Evolutionary conservation across 1,140 invertebrate species (phyloP).

Genomic region (Bombus waltoni): DNA sequence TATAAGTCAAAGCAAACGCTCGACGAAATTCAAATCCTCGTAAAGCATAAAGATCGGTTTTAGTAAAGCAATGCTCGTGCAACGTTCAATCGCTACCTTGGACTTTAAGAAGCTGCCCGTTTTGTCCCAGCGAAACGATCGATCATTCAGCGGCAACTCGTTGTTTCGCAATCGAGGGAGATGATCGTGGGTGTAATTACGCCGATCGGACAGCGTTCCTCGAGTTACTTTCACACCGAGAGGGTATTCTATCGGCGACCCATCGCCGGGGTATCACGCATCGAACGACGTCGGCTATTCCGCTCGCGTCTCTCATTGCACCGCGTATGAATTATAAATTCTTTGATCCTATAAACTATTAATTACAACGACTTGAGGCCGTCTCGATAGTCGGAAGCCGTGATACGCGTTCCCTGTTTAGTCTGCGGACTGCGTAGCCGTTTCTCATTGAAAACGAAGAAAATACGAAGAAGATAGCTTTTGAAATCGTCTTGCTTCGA

Average conservation of each 20-base stretch:
- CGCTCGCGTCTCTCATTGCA: constrained; percentile 6
- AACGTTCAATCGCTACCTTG: constrained; percentile 26
- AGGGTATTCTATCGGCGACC: constrained; percentile 15
- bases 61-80: not conserved
- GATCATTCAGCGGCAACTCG: constrained; percentile 31
- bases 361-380: constrained; percentile 2
- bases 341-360: constrained; percentile 36
- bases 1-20: not conserved
- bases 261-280: constrained; percentile 10
- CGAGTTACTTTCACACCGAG: constrained; percentile 33
- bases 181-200: constrained; percentile 46
- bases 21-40: not conserved
- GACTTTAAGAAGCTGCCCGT: constrained; percentile 20
- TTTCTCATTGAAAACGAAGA: not conserved
- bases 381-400: constrained; percentile 1
- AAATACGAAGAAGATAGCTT: not conserved
- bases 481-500: too few relatives aligned
- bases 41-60: not conserved
- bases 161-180: constrained; percentile 24
- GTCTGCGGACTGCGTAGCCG: not conserved
- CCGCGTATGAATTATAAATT: constrained; percentile 39
- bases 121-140: constrained; percentile 20
- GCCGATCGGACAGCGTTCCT: constrained; percentile 10
- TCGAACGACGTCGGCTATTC: constrained; percentile 8
- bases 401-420: not conserved